A percentile compares a stretch with the other conserved stretches of the same genome.
Evolutionary conservation across 2,113 vertebrate genomes (phyloP).

Genomic region (Rhizomys pruinosus): DNA sequence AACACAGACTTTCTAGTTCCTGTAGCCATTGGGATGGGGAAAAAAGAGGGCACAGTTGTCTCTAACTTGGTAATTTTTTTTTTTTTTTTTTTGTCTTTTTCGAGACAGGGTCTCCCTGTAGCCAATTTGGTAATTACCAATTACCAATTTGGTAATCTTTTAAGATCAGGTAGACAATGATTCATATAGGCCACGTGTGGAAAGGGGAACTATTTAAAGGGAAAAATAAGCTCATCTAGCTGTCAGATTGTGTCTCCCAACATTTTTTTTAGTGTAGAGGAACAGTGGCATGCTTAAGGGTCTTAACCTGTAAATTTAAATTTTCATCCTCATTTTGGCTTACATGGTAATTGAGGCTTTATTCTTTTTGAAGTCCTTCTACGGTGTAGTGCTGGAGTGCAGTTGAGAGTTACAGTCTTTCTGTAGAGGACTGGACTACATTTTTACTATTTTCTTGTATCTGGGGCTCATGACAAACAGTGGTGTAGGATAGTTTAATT

Average conservation of each 20-base stretch:
- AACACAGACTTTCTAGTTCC: neutral
- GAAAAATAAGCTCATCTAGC: neutral
- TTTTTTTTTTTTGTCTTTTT: too few species aligned
- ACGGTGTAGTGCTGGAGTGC: neutral
- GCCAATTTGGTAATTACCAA: too few species aligned
- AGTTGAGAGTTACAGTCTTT: neutral
- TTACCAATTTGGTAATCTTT: neutral
- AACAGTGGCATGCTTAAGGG: neutral
- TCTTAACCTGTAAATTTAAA: neutral
- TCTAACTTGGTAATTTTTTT: neutral
- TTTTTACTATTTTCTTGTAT: neutral
- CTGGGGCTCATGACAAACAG: neutral
- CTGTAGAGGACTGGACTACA: neutral
- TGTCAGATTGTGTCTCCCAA: neutral
- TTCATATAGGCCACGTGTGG: neutral
- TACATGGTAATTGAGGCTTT: neutral
- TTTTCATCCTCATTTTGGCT: slow-evolving; percentile 11
- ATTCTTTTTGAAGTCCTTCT: neutral
- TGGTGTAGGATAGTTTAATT: neutral
- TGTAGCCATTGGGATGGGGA: neutral
- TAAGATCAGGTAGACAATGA: neutral
- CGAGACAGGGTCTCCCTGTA: too few species aligned
- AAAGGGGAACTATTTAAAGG: neutral
- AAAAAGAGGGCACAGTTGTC: neutral
- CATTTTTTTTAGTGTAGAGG: neutral